Base-by-base conservation (phyloP, 2,797 vertebrate species). In the Pelochelys cantorii region DNA sequence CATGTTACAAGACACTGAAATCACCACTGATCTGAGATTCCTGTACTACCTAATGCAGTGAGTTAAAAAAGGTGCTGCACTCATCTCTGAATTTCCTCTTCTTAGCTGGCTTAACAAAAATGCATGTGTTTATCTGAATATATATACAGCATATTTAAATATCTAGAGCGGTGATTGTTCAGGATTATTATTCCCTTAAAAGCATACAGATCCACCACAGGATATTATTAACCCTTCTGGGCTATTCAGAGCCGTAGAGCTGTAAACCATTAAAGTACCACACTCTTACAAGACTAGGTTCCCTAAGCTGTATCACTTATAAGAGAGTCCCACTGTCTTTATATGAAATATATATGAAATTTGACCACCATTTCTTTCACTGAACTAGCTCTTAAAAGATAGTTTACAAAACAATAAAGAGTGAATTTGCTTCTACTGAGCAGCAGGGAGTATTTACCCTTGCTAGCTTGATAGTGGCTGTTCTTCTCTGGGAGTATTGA, bases 401-500 rank as follows among this genome's bases (percentile, higher is more conserved):
- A 90, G 62, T 89, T 90, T 90, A 92, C 18, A 86, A 94, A 90
- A 95, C 80, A 89, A 94, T 87, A 92, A 79, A 95, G 93, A 31
- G 13, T 83, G 79, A 23, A 91, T 53, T 42, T 84, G 65, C 60
- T 96, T 93, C 89, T 96, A 62, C 91, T 78, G 90, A 87, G 85
- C 62, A 37, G 84, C 80, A 87, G 84, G 84, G 23, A 87, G 85
- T 84, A 74, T 93, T 97, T 95, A 96, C 77, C 71, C 62, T 95
- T 54, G 90, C 62, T 96, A 90, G 92, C 86, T 57, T 95, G 85
- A 90, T 90, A 95, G 85, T 87, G 95, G 95, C 89, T 96, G 93
- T 88, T 96, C 25, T 85, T 90, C 96, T 82, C 92, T 90, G 88
- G 34, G 68, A 92, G 52, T 96, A 95, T 88, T 87, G 95, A 93